Base-by-base conservation (phyloP, 2,113 vertebrate species). In the Zootoca vivipara region DNA sequence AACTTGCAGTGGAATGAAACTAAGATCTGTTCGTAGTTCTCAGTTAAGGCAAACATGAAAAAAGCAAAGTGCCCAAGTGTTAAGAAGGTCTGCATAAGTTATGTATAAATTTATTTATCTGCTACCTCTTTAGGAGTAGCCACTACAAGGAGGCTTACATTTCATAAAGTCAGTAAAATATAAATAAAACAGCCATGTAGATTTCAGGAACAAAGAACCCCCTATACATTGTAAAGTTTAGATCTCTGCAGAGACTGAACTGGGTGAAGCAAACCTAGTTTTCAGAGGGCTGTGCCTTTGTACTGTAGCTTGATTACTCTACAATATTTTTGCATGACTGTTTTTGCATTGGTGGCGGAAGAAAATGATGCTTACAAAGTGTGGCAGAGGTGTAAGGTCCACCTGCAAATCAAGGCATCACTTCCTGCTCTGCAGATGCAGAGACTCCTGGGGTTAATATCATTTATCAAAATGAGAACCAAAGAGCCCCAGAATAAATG, bases 381-480 rank as follows among this genome's bases (percentile, higher is more conserved):
- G 88, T 87, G 2, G 30, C 90, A 58, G 30, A 89, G 82, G 91
- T 95, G 81, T 95, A 95, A 89, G 97, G 97, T 77, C 97, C 97
- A 84, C 97, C 97, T 91, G 69, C 93, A 93, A 98, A 98, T 96
- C 98, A 97, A 98, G 98, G 98, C 98, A 98, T 83, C 89, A 72
- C 89, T 93, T 95, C 89, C 81, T 58, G 72, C 90, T 46, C 82
- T 67, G 28, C 81, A 77, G 4, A 42, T 92, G 85, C 89, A 94
- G 78, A 90, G 90, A 33, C 33, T 24, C 74, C 92, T 93, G 58
- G 88, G 93, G 84, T 94, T 88, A 88, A 88, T 81, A 24, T 93
- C 33, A 87, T 96, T 26, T 94, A 90, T 75, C 72, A 91, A 88
- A 93, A 95, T 82, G 88, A 84, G 95, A 92, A 30, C 87, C 89